These are phyloP conservation scores for Penelope pileata DNA, from an alignment of 2,113 vertebrate genomes.

Conservation along the genomic window DNA sequence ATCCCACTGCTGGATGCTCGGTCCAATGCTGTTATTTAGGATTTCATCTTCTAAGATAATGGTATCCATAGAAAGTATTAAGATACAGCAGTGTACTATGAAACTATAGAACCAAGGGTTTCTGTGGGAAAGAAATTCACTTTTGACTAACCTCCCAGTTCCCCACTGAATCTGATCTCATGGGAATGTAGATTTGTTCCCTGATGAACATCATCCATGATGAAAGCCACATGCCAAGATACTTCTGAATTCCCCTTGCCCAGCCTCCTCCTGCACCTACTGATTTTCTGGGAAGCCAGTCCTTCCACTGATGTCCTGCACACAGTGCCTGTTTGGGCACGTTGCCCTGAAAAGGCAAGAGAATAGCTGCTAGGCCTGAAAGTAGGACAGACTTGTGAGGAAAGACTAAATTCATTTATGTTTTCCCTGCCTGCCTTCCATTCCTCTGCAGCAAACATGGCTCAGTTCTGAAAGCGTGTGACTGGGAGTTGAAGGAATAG, in stretches of 20 bases:
- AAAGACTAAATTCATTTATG: neutral
- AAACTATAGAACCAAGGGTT: neutral
- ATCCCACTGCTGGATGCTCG: neutral
- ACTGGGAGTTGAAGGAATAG: neutral
- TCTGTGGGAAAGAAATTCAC: neutral
- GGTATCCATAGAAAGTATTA: accelerated
- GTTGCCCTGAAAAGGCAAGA: neutral
- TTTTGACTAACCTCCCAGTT: neutral
- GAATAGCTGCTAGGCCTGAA: neutral
- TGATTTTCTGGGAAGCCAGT: neutral
- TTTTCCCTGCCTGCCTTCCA: neutral
- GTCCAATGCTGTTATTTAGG: neutral
- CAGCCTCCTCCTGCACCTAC: neutral
- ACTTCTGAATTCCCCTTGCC: neutral
- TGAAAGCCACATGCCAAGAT: neutral
- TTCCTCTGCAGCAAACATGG: neutral
- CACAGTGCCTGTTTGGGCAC: neutral
- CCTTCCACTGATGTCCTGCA: neutral
- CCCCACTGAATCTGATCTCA: neutral
- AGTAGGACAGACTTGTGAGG: neutral
- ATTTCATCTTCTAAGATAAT: neutral
- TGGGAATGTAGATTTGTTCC: neutral
- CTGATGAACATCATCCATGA: neutral
- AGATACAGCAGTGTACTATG: neutral
- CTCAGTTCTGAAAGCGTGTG: neutral